Percentiles rank a stretch among this genome's conserved stretches.
Evolutionary conservation across 2,888 invertebrate species (phyloP).

Genomic region (Altica lythri): DNA sequence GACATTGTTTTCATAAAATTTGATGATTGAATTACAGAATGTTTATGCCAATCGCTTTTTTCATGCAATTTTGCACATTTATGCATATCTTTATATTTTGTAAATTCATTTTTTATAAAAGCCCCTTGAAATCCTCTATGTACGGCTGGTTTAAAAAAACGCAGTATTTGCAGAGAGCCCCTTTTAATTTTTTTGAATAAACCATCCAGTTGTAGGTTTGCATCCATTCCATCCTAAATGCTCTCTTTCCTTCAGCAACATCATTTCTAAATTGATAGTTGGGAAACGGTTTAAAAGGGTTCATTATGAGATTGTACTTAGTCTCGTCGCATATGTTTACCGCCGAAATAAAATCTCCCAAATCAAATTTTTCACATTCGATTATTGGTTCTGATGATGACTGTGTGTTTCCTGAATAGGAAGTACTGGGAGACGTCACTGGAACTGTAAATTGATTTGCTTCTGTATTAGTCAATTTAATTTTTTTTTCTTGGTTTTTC

Average conservation of each 20-base stretch:
- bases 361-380: background rate
- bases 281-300: background rate
- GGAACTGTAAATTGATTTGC: too few relatives aligned
- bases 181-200: constrained; percentile 5
- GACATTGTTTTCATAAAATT: too few relatives aligned
- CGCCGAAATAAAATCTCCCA: background rate
- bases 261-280: background rate
- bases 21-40: background rate
- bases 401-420: too few relatives aligned
- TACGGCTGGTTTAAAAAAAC: constrained; percentile 4
- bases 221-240: background rate
- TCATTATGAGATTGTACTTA: background rate
- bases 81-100: constrained; percentile 1
- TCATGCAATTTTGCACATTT: background rate
- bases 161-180: constrained; percentile 8
- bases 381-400: too few relatives aligned
- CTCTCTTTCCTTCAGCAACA: background rate
- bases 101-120: background rate
- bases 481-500: too few relatives aligned
- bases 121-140: constrained; percentile 2
- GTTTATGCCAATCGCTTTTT: background rate
- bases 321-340: background rate
- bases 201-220: constrained; percentile 1
- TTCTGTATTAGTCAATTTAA: too few relatives aligned
- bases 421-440: too few relatives aligned